Percentiles rank a stretch among this genome's conserved stretches.
phyloP scores from a whole-genome alignment of 2,797 vertebrate species.

The Sardinella longiceps region DNA sequence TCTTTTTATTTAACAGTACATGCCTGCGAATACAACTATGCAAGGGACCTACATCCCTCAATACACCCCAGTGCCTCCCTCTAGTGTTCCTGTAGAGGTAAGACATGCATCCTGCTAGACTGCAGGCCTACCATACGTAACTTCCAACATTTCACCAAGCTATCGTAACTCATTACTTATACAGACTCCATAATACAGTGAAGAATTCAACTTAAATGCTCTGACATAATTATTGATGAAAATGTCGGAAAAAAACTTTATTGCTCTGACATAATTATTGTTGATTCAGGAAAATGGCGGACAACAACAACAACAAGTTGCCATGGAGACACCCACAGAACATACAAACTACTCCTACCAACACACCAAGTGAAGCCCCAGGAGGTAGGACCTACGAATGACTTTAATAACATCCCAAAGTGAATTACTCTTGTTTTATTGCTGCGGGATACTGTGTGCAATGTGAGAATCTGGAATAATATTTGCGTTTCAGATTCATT shows the following conservation, averaged over 20 bases:
- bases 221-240: slow-evolving; percentile 69
- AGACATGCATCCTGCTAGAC: slow-evolving; percentile 12
- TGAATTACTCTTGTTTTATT: neutral
- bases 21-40: slow-evolving; percentile 86
- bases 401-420: neutral
- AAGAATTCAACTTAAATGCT: neutral
- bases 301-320: slow-evolving; percentile 83
- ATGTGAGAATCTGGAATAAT: neutral
- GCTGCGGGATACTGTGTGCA: neutral
- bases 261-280: neutral
- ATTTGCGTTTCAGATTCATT: neutral
- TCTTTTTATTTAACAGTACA: slow-evolving; percentile 73
- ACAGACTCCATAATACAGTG: neutral
- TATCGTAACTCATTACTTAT: too few relatives aligned
- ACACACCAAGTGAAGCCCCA: slow-evolving; percentile 88
- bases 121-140: too few relatives aligned
- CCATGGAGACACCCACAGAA: slow-evolving; percentile 85
- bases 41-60: slow-evolving; percentile 91
- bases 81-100: slow-evolving; percentile 87
- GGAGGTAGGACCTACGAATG: slow-evolving; percentile 50
- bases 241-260: slow-evolving; percentile 73
- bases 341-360: slow-evolving; percentile 91
- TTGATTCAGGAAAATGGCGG: slow-evolving; percentile 80
- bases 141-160: neutral
- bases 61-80: slow-evolving; percentile 86